Conservation (phyloP, 2,113 vertebrate species). For the Megatriorchis doriae region DNA sequence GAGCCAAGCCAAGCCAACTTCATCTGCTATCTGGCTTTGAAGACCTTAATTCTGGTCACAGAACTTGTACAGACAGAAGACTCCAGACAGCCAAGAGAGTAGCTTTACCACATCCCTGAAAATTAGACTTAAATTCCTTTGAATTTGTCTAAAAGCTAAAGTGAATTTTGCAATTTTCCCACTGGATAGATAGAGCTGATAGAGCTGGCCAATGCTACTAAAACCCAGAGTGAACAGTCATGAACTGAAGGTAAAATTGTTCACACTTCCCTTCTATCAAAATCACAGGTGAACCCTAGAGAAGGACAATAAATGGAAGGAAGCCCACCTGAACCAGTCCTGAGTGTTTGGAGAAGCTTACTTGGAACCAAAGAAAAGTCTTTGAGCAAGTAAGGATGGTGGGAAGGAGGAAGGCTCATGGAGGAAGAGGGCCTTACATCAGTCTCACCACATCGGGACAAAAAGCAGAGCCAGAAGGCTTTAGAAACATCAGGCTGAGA, state of each 20-base stretch:
- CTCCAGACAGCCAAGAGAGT: not conserved
- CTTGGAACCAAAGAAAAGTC: not conserved
- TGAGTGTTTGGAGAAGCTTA: accelerated
- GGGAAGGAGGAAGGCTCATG: not conserved
- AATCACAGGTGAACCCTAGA: not conserved
- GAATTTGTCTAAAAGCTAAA: not conserved
- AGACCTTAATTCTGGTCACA: not conserved
- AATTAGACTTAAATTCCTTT: not conserved
- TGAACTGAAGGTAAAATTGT: accelerated
- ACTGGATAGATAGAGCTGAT: no score
- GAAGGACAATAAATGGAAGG: accelerated
- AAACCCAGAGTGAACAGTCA: accelerated
- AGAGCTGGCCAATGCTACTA: not conserved
- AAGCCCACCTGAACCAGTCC: not conserved
- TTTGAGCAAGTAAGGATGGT: not conserved
- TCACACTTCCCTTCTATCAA: not conserved
- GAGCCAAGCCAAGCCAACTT: not conserved
- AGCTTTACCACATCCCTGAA: not conserved
- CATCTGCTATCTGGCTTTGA: not conserved
- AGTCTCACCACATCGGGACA: not conserved
- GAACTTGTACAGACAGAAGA: not conserved
- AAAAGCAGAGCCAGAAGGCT: not conserved
- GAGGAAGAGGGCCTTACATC: accelerated
- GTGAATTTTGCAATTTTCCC: not conserved
- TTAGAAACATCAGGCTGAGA: not conserved